These are phyloP conservation scores for Chiloscyllium plagiosum DNA, from an alignment of 2,113 vertebrate species.

Conservation along the genomic window DNA sequence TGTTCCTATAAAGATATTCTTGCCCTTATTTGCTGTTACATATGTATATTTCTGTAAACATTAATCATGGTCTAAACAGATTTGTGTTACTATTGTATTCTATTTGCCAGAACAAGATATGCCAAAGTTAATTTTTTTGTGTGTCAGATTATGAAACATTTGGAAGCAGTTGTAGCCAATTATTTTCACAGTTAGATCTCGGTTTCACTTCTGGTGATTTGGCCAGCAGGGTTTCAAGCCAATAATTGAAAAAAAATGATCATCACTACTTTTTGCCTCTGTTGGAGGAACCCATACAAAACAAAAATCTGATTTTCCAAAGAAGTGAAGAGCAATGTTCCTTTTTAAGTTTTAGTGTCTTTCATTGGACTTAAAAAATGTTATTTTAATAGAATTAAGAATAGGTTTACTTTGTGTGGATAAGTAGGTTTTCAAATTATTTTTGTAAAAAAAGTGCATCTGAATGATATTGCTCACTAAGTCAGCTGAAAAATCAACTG, in stretches of 20 bases:
- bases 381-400: neutral
- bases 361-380: neutral
- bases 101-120: neutral
- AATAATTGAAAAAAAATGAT: neutral
- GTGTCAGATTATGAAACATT: neutral
- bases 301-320: neutral
- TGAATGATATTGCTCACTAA: neutral
- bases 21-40: neutral
- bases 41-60: neutral
- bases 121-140: neutral
- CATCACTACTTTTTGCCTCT: neutral
- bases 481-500: neutral
- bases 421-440: neutral
- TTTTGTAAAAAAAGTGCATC: neutral
- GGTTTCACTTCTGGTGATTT: neutral
- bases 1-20: neutral
- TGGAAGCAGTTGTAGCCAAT: neutral
- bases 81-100: neutral
- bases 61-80: neutral
- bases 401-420: neutral
- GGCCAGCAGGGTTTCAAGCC: neutral
- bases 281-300: neutral
- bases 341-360: neutral
- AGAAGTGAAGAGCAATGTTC: neutral
- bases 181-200: neutral